A percentile compares a stretch with the other conserved stretches of the same genome.
Evolutionary conservation across 1,140 invertebrate species (phyloP).

Genomic region (Anoplophora glabripennis): DNA sequence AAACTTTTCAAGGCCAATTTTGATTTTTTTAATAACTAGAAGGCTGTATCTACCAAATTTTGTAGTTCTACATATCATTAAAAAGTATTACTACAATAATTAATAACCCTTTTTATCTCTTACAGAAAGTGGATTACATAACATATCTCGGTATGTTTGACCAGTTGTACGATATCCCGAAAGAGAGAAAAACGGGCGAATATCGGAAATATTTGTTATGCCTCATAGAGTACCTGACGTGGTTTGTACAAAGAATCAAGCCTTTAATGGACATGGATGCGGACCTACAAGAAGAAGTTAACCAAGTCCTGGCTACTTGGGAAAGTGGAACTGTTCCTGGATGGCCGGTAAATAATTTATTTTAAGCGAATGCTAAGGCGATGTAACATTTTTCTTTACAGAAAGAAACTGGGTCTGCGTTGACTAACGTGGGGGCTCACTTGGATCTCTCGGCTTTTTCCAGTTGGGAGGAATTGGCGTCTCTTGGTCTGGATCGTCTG

Average conservation of each 20-base stretch:
- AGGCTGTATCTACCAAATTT: too few species aligned
- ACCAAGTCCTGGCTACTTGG: slow-evolving; percentile 84
- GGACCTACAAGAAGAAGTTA: slow-evolving; percentile 73
- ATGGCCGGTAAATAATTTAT: slow-evolving; percentile 74
- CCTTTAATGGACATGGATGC: slow-evolving; percentile 85
- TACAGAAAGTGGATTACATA: slow-evolving; percentile 93
- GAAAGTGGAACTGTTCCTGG: slow-evolving; percentile 85
- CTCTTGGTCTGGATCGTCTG: slow-evolving; percentile 92
- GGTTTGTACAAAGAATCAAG: slow-evolving; percentile 83
- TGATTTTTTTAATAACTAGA: too few species aligned
- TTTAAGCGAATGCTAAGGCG: neutral
- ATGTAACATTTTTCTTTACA: slow-evolving; percentile 48
- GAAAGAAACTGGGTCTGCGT: slow-evolving; percentile 92
- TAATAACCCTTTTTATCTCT: too few species aligned
- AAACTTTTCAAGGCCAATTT: too few species aligned
- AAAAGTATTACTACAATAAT: too few species aligned
- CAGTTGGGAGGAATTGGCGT: slow-evolving; percentile 96
- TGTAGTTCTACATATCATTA: too few species aligned
- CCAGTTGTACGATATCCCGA: slow-evolving; percentile 92
- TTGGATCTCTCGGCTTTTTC: slow-evolving; percentile 95
- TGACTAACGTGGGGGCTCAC: slow-evolving; percentile 91
- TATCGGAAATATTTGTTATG: slow-evolving; percentile 86
- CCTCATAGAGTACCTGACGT: slow-evolving; percentile 84
- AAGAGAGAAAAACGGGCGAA: slow-evolving; percentile 90
- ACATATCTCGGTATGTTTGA: slow-evolving; percentile 93